These are phyloP conservation scores for Scomberomorus guttatus DNA, from an alignment of 2,797 vertebrate genomes.

Conservation along the genomic window DNA sequence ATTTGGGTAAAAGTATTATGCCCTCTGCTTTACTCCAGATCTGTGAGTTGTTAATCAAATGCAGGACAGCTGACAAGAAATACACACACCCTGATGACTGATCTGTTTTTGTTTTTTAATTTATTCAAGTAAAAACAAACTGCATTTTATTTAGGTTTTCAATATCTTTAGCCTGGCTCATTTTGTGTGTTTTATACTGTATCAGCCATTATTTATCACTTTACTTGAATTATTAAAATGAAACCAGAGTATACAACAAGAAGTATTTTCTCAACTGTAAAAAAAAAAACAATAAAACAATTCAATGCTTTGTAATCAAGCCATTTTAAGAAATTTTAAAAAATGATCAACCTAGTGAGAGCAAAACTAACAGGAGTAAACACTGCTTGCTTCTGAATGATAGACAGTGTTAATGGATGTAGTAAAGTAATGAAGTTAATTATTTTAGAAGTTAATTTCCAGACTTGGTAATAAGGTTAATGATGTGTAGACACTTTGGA, in stretches of 20 bases:
- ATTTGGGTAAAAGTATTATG: neutral
- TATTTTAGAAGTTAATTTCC: conserved; percentile 28
- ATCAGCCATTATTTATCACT: conserved; percentile 32
- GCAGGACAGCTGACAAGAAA: neutral
- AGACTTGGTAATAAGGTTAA: conserved; percentile 15
- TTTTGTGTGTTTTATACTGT: conserved; percentile 14
- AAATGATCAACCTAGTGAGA: neutral
- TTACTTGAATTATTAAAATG: conserved; percentile 9
- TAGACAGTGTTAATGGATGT: conserved; percentile 11
- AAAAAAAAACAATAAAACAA: conserved; percentile 13
- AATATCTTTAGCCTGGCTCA: neutral
- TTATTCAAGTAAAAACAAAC: conserved; percentile 13
- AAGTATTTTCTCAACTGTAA: conserved; percentile 17
- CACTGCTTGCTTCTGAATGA: conserved; percentile 22
- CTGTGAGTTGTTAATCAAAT: conserved; percentile 19
- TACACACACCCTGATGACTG: neutral
- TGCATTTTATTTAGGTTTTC: neutral
- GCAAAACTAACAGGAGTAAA: conserved; percentile 17
- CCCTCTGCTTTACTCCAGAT: conserved; percentile 15
- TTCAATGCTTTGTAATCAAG: neutral
- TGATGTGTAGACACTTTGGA: conserved; percentile 24
- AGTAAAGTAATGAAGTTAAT: conserved; percentile 9
- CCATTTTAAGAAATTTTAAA: neutral
- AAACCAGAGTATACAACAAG: neutral
- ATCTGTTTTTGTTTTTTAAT: conserved; percentile 22